Conservation (phyloP, 1,140 invertebrate species). For the Leptinotarsa undecemlineata region DNA sequence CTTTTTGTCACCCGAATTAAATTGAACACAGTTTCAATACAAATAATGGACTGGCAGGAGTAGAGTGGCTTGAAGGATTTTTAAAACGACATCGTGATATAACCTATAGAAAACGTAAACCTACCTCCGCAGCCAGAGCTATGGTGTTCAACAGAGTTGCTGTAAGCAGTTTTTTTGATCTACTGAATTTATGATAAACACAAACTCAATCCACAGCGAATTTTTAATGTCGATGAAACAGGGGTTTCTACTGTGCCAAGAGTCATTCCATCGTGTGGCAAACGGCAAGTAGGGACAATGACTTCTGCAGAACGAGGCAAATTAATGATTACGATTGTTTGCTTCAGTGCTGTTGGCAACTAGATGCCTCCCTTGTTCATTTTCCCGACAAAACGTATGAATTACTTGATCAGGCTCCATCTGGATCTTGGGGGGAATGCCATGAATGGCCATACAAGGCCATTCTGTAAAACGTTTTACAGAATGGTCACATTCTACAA, state of each 20-base stretch:
- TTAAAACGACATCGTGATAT: conserved; percentile 48
- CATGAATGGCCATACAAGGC: neutral
- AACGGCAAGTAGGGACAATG: conserved; percentile 23
- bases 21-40: conserved; percentile 31
- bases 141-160: conserved; percentile 44
- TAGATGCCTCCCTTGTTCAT: conserved; percentile 48
- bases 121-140: conserved; percentile 45
- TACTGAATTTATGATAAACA: conserved; percentile 18
- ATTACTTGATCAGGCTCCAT: no score
- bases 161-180: conserved; percentile 39
- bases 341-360: conserved; percentile 28
- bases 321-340: conserved; percentile 15
- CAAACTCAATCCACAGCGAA: conserved; percentile 23
- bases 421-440: no score
- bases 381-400: conserved; percentile 30
- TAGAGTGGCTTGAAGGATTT: conserved; percentile 41
- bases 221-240: conserved; percentile 30
- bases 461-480: neutral
- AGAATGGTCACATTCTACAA: neutral
- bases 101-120: conserved; percentile 43
- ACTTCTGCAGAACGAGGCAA: conserved; percentile 26
- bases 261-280: conserved; percentile 3
- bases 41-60: conserved; percentile 22
- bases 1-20: conserved; percentile 45
- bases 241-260: conserved; percentile 13